Evolutionary conservation across 1,140 invertebrate species (phyloP).

Genomic region (Glomeris maerens): DNA sequence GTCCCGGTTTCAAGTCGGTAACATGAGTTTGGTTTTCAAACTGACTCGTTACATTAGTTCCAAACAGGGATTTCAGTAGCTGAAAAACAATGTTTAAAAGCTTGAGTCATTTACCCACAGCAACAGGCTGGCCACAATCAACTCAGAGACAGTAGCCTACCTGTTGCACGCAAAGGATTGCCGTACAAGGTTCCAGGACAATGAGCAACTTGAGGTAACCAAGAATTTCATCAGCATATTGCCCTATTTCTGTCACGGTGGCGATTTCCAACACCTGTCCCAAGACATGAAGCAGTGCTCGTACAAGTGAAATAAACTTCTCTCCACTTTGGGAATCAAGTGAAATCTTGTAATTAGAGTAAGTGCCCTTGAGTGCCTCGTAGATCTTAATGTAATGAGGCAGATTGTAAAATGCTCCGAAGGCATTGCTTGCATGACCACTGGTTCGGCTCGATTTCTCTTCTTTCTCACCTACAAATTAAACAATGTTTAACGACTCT

Average conservation of each 20-base stretch:
- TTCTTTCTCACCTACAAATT: constrained; percentile 10
- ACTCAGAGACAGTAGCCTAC: constrained; percentile 24
- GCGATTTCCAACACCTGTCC: constrained; percentile 61
- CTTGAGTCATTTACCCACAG: neutral
- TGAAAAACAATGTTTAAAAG: constrained; percentile 28
- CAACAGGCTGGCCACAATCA: neutral
- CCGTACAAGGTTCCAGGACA: constrained; percentile 47
- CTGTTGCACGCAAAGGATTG: constrained; percentile 62
- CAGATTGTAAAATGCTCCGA: constrained; percentile 48
- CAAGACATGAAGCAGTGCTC: constrained; percentile 47
- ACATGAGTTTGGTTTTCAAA: constrained; percentile 25
- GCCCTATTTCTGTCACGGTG: constrained; percentile 52
- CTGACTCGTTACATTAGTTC: constrained; percentile 56
- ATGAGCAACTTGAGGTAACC: constrained; percentile 57
- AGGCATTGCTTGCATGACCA: constrained; percentile 26
- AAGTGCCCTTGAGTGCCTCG: constrained; percentile 54
- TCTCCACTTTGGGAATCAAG: constrained; percentile 53
- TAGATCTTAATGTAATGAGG: constrained; percentile 64
- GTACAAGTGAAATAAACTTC: constrained; percentile 55
- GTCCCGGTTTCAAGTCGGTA: constrained; percentile 19
- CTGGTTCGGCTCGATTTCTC: too few species aligned
- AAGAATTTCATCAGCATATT: constrained; percentile 64
- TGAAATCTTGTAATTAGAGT: constrained; percentile 65
- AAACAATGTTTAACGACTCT: too few species aligned
- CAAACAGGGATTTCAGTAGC: constrained; percentile 66